Evolutionary conservation across 1,140 invertebrate species (phyloP).

Genomic region (Drosophila auraria): DNA sequence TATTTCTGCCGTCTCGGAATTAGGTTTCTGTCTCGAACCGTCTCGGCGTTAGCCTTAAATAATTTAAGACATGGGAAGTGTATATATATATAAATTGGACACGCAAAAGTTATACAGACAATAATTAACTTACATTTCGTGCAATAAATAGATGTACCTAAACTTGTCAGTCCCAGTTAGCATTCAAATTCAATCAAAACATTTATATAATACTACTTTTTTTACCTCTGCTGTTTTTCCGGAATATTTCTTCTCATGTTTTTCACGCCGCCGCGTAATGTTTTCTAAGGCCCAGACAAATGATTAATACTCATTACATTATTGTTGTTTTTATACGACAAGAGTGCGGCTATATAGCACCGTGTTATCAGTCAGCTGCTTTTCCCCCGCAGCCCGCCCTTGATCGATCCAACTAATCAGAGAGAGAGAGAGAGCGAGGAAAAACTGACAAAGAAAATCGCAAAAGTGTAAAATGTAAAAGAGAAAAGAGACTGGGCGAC

Average conservation of each 20-base stretch:
- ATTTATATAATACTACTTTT: background rate
- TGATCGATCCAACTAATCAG: constrained; percentile 18
- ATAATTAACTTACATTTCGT: too few relatives aligned
- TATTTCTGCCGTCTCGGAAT: constrained; percentile 11
- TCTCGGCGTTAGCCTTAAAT: constrained; percentile 16
- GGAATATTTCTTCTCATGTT: constrained; percentile 31
- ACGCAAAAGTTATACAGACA: background rate
- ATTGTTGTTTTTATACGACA: constrained; percentile 33
- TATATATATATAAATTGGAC: too few relatives aligned
- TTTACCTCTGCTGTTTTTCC: background rate
- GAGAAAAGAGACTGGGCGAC: constrained; percentile 22
- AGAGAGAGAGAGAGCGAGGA: constrained; percentile 20
- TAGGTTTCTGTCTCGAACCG: constrained; percentile 12
- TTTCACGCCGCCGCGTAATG: constrained; percentile 35
- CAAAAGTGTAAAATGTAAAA: constrained; percentile 55
- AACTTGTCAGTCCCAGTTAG: too few relatives aligned
- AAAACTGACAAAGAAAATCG: constrained; percentile 51
- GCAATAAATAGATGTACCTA: too few relatives aligned
- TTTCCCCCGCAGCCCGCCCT: constrained; percentile 17
- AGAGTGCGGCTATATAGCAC: constrained; percentile 9
- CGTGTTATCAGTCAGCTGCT: constrained; percentile 51
- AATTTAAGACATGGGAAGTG: constrained; percentile 1
- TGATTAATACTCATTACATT: constrained; percentile 20
- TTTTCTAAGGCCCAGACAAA: constrained; percentile 24
- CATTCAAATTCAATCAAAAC: too few relatives aligned